Percentiles rank a stretch among this genome's conserved stretches.
Conservation (phyloP, 2,113 vertebrate genomes). For the Catharus bicknelli region DNA sequence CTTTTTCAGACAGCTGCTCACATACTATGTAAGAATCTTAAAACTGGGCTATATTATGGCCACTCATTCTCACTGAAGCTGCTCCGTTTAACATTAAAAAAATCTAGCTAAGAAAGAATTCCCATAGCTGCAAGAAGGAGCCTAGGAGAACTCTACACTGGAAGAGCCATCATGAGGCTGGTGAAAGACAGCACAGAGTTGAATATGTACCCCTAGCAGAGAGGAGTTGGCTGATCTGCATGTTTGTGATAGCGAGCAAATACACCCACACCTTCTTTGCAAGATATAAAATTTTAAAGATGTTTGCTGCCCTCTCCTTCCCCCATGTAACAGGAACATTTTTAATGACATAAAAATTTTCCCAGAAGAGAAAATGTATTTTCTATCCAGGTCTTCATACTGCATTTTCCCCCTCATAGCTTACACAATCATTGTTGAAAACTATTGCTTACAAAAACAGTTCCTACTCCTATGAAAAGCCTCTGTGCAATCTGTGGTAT, state of each 20-base stretch:
- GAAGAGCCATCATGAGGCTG: neutral
- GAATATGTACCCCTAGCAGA: neutral
- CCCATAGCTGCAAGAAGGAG: neutral
- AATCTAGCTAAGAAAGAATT: neutral
- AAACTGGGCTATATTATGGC: fast-evolving
- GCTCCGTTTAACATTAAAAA: neutral
- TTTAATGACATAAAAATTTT: neutral
- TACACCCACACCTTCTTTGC: neutral
- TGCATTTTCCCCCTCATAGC: neutral
- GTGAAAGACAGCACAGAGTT: neutral
- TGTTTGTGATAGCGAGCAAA: neutral
- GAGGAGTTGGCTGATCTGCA: neutral
- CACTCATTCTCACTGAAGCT: neutral
- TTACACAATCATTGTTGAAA: neutral
- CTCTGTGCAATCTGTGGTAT: neutral
- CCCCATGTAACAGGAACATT: neutral
- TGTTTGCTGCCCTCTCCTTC: fast-evolving
- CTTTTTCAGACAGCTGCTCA: neutral
- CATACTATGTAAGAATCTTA: neutral
- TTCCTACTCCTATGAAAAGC: neutral
- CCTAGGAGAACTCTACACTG: neutral
- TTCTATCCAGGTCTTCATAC: neutral
- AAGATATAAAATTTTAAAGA: neutral
- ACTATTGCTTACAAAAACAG: neutral
- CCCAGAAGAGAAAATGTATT: neutral